Base-by-base conservation (phyloP, 2,113 vertebrate species). In the Toxotes jaculatrix region DNA sequence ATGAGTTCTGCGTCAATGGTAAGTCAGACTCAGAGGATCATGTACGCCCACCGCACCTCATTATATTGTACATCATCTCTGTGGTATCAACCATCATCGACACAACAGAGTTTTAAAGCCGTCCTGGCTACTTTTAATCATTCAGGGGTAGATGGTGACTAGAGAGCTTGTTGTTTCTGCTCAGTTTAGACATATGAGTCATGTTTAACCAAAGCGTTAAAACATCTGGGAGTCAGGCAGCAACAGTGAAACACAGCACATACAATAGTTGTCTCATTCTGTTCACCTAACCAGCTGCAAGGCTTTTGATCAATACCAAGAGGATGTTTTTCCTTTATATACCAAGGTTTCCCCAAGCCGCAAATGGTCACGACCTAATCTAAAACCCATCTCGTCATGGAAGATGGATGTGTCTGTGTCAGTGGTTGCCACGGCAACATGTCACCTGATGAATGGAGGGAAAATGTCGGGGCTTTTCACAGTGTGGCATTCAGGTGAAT, bases 1-100 rank as follows among this genome's bases (percentile, higher is more conserved):
- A 91, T 13, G 91, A 93, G 88, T 93, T 94, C 87, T 94, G 93
- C 77, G 66, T 93, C 75, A 93, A 93, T 6, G 93, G 93, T 93
- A 82, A 88, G 92, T 84, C 65, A 19, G 7, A 12, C 63, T 64
- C 27, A 43, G 16, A 59, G 19, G 43, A 65, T 63, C 21, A 2
- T 36, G 23, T 23, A 23, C 57, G 9, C 73, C 64, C 79, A 82
- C 63, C 36, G 59, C 40, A 56, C 12, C 43, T 81, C 74, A 61
- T 84, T 69, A 75, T 51, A 70, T 40, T 38, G n/a, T 36, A 61
- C 57, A 55, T 40, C 65, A 23, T 66, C 47, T 47, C 38, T 4
- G 27, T 23, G 68, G 62, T 67, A 27, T 43, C 67, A 71, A 53
- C 53, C 40, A 14, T 53, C 65, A 47, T 53, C 34, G 14, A 78